A percentile compares a stretch with the other conserved stretches of the same genome.
These are phyloP conservation scores for Calliopum simillimum DNA, from an alignment of 2,888 invertebrate genomes.

Conservation along the genomic window DNA sequence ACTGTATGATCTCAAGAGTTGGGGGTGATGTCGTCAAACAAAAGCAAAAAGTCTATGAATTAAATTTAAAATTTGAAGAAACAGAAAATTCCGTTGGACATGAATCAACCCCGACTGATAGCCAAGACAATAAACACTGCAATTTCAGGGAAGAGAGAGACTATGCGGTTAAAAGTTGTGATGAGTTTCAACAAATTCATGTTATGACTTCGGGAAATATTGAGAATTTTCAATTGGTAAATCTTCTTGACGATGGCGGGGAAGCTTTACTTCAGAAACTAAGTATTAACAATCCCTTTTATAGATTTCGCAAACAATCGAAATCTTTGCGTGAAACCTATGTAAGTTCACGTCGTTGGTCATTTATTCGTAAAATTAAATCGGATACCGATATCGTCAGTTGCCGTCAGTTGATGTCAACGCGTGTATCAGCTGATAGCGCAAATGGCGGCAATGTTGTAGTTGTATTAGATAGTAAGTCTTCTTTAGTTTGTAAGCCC, in stretches of 20 bases:
- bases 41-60: constrained; percentile 41
- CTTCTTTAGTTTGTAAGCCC: constrained; percentile 54
- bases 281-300: constrained; percentile 64
- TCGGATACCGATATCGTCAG: constrained; percentile 60
- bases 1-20: constrained; percentile 4
- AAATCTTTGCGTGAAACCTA: constrained; percentile 56
- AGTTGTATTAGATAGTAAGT: constrained; percentile 61
- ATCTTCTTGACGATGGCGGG: constrained; percentile 48
- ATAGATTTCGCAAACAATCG: constrained; percentile 64
- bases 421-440: constrained; percentile 3
- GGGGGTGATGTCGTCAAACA: constrained; percentile 44
- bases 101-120: not conserved
- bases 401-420: constrained; percentile 13
- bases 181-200: not conserved
- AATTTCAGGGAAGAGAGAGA: not conserved
- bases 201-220: not conserved
- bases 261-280: constrained; percentile 56
- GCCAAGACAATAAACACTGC: not conserved
- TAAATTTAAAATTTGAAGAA: constrained; percentile 49
- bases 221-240: not conserved
- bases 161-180: not conserved
- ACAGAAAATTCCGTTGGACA: constrained; percentile 17
- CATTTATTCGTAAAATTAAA: constrained; percentile 49
- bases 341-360: constrained; percentile 41
- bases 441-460: constrained; percentile 58